phyloP scores from a whole-genome alignment of 92 coral and sea anemone genomes.

The Galaxea fascicularis region DNA sequence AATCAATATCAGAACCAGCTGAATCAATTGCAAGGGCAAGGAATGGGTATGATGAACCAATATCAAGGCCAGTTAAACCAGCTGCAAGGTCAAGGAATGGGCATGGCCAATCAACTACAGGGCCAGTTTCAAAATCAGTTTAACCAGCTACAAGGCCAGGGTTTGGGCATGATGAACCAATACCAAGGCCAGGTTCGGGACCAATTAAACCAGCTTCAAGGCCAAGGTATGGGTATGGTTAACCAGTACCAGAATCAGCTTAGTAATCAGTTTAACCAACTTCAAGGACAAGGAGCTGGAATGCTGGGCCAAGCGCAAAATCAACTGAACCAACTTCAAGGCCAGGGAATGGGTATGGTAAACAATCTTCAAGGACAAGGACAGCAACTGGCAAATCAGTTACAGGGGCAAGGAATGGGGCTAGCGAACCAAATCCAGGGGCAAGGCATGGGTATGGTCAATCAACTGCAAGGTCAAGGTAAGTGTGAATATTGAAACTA shows the following conservation, averaged over 20 bases:
- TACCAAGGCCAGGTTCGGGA: slow-evolving; percentile 58
- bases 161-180: slow-evolving; percentile 66
- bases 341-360: slow-evolving; percentile 76
- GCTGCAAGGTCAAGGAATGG: slow-evolving; percentile 81
- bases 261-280: slow-evolving; percentile 48
- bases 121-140: slow-evolving; percentile 56
- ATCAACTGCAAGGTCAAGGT: slow-evolving; percentile 78
- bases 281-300: slow-evolving; percentile 84
- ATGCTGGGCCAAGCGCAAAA: slow-evolving; percentile 71
- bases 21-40: slow-evolving; percentile 67
- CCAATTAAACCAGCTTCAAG: slow-evolving; percentile 58
- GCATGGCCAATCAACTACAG: slow-evolving; percentile 74
- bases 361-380: slow-evolving; percentile 81
- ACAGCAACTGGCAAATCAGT: slow-evolving; percentile 51
- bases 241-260: slow-evolving; percentile 58
- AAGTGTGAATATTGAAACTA: background rate
- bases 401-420: slow-evolving; percentile 76
- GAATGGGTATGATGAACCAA: slow-evolving; percentile 67
- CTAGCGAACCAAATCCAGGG: slow-evolving; percentile 70
- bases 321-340: slow-evolving; percentile 63
- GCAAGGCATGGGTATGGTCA: slow-evolving; percentile 83
- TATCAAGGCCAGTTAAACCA: slow-evolving; percentile 63
- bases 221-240: slow-evolving; percentile 62
- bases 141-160: slow-evolving; percentile 71
- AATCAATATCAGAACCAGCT: slow-evolving; percentile 64